These are phyloP conservation scores for Monochamus alternatus DNA, from an alignment of 2,888 invertebrate genomes.

Conservation along the genomic window DNA sequence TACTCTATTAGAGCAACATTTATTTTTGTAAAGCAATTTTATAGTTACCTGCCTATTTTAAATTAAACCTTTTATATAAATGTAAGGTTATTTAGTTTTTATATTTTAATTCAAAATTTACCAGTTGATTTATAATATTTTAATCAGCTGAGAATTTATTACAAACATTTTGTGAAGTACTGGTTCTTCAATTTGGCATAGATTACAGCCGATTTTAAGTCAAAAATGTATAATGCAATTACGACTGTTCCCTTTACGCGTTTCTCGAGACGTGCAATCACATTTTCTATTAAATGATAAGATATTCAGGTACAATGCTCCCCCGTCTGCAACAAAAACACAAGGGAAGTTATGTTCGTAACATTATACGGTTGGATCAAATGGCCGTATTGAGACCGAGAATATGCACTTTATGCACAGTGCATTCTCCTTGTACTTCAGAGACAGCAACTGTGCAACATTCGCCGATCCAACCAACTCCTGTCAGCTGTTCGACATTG, in stretches of 20 bases:
- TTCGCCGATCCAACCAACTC: slow-evolving; percentile 26
- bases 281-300: slow-evolving; percentile 29
- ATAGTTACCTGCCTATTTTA: no score
- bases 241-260: neutral
- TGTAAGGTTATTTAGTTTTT: no score
- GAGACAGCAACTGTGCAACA: slow-evolving; percentile 35
- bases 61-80: no score
- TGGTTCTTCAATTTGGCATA: no score
- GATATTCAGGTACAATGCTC: slow-evolving; percentile 31
- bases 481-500: slow-evolving; percentile 26
- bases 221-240: neutral
- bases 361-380: slow-evolving; percentile 33
- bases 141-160: no score
- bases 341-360: slow-evolving; percentile 34
- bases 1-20: no score
- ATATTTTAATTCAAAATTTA: no score
- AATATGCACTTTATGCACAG: slow-evolving; percentile 41
- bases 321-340: slow-evolving; percentile 18
- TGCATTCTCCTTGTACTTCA: slow-evolving; percentile 30
- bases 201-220: neutral
- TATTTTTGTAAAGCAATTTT: no score
- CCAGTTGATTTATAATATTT: no score
- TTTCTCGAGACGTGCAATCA: slow-evolving; percentile 17
- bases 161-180: no score
- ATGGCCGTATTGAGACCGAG: slow-evolving; percentile 40